Evolutionary conservation across 2,888 invertebrate genomes (phyloP).

Genomic region (Acanthosepion esculentum): DNA sequence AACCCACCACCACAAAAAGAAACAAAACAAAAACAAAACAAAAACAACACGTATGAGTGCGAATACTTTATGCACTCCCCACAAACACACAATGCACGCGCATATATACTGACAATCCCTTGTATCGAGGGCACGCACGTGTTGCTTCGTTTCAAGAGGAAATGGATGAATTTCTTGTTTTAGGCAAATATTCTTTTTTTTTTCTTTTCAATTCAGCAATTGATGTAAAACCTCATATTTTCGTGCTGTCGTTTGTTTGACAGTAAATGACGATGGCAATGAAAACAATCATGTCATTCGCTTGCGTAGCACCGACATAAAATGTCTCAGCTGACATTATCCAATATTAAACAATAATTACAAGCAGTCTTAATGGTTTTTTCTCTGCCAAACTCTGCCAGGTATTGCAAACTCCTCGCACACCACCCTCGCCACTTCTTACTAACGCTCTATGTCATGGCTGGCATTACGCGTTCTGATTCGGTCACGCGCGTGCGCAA

Average conservation of each 20-base stretch:
- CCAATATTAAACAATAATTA: too few species aligned
- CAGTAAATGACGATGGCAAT: not conserved
- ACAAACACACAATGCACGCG: not conserved
- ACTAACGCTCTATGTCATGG: too few species aligned
- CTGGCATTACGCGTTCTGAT: too few species aligned
- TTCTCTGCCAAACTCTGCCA: too few species aligned
- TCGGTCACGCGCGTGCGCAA: too few species aligned
- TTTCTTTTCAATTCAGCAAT: not conserved
- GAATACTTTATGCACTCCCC: not conserved
- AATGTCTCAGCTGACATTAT: not conserved
- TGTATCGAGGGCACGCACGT: not conserved
- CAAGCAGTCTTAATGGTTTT: not conserved
- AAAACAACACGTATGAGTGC: not conserved
- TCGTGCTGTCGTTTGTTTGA: too few species aligned
- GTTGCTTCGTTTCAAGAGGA: not conserved
- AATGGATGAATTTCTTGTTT: not conserved
- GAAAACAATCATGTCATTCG: not conserved
- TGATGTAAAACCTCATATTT: too few species aligned
- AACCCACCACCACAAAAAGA: too few species aligned
- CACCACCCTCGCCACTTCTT: too few species aligned
- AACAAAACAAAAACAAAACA: not conserved
- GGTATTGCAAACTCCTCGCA: too few species aligned
- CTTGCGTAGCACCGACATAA: not conserved
- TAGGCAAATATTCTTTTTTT: not conserved
- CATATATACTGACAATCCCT: not conserved